Evolutionary conservation across 2,113 vertebrate species (phyloP).

Genomic region (Austrofundulus limnaeus): DNA sequence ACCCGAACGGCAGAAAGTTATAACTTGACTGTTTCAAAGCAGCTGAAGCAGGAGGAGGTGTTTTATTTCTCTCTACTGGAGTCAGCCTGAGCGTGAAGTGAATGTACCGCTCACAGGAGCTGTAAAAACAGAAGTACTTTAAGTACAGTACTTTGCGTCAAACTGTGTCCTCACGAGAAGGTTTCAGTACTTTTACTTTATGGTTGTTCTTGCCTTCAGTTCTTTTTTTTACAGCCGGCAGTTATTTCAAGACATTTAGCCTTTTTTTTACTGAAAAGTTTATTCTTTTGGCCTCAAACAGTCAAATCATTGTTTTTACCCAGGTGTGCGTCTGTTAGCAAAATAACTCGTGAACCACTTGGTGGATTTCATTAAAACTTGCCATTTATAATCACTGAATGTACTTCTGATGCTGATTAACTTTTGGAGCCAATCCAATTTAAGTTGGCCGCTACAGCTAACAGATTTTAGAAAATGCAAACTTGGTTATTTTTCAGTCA

Average conservation of each 20-base stretch:
- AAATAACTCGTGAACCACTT: no score
- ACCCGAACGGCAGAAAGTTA: constrained; percentile 18
- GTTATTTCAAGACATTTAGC: not conserved
- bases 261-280: not conserved
- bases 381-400: no score
- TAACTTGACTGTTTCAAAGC: constrained; percentile 37
- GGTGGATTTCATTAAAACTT: no score
- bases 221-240: not conserved
- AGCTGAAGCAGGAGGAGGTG: constrained; percentile 9
- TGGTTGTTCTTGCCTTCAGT: not conserved
- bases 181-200: not conserved
- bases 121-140: not conserved
- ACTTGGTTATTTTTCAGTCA: no score
- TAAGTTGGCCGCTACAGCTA: no score
- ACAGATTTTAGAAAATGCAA: no score
- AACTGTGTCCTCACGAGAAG: not conserved
- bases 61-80: constrained; percentile 2
- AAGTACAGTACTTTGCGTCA: not conserved
- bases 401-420: no score
- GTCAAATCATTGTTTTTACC: no score
- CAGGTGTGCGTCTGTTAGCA: no score
- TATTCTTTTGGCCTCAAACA: not conserved
- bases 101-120: not conserved
- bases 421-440: no score
- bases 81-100: not conserved